phyloP scores from a whole-genome alignment of 1,140 invertebrate species.

The Anoplophora glabripennis region DNA sequence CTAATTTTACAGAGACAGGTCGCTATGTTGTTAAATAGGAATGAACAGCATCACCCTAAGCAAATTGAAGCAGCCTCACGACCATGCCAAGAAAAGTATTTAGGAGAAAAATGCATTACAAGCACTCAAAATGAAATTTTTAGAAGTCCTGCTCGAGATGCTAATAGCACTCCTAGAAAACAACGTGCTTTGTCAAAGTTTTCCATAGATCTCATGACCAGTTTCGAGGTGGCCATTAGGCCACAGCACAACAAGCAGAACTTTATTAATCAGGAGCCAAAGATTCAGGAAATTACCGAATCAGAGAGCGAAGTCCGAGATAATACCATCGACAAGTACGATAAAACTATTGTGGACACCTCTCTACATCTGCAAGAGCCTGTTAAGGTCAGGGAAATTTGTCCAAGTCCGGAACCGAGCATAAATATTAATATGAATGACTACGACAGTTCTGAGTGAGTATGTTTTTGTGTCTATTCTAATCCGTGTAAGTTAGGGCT shows the following conservation, averaged over 20 bases:
- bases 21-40: slow-evolving; percentile 2
- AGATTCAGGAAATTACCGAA: slow-evolving; percentile 38
- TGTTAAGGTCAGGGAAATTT: slow-evolving; percentile 52
- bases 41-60: slow-evolving; percentile 9
- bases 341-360: slow-evolving; percentile 49
- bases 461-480: slow-evolving; percentile 7
- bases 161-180: slow-evolving; percentile 50
- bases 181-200: slow-evolving; percentile 59
- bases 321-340: slow-evolving; percentile 7
- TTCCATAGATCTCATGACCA: slow-evolving; percentile 68
- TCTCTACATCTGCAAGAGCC: slow-evolving; percentile 57
- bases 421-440: slow-evolving; percentile 61
- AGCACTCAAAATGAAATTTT: slow-evolving; percentile 33
- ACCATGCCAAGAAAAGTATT: neutral
- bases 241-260: slow-evolving; percentile 46
- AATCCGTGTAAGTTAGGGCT: no score
- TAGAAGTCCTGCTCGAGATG: slow-evolving; percentile 19
- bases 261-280: slow-evolving; percentile 46
- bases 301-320: slow-evolving; percentile 20
- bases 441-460: slow-evolving; percentile 54
- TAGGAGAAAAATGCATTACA: slow-evolving; percentile 21
- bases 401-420: slow-evolving; percentile 58
- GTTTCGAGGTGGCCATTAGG: slow-evolving; percentile 63
- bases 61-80: slow-evolving; percentile 25
- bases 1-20: slow-evolving; percentile 54